Conservation (phyloP, 37 sponge, comb jelly and placozoan species). For the Halichondria panicea region DNA sequence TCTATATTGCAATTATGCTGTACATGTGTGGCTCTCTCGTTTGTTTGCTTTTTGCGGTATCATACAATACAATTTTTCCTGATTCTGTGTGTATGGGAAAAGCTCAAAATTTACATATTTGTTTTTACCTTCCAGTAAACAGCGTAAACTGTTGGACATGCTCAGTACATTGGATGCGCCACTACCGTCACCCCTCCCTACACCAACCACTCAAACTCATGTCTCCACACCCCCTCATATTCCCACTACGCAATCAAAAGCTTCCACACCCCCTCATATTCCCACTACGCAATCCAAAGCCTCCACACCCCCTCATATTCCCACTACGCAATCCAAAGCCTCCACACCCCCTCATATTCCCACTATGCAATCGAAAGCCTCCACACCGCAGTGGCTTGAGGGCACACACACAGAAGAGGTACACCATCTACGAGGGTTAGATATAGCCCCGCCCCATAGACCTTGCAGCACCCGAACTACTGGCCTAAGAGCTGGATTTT, state of each 20-base stretch:
- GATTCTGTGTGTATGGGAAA: no score
- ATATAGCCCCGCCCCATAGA: no score
- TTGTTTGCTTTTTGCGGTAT: background rate
- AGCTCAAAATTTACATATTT: no score
- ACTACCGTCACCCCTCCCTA: conserved; percentile 1
- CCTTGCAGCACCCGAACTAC: no score
- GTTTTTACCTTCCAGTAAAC: conserved; percentile 15
- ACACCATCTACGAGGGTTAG: no score
- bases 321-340: background rate
- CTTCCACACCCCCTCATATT: background rate
- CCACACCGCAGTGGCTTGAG: background rate
- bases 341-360: background rate
- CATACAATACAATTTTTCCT: background rate
- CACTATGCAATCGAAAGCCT: background rate
- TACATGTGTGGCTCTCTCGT: no score
- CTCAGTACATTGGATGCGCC: conserved; percentile 8
- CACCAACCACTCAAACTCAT: background rate
- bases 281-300: background rate
- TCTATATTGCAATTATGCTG: no score
- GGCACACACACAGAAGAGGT: background rate
- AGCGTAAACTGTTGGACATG: conserved; percentile 29
- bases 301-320: background rate
- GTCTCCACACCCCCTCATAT: conserved; percentile 3
- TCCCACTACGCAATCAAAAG: no score
- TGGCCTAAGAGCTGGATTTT: no score